Percentiles rank a stretch among this genome's conserved stretches.
phyloP scores from a whole-genome alignment of 2,113 vertebrate species.

The Oreochromis niloticus region DNA sequence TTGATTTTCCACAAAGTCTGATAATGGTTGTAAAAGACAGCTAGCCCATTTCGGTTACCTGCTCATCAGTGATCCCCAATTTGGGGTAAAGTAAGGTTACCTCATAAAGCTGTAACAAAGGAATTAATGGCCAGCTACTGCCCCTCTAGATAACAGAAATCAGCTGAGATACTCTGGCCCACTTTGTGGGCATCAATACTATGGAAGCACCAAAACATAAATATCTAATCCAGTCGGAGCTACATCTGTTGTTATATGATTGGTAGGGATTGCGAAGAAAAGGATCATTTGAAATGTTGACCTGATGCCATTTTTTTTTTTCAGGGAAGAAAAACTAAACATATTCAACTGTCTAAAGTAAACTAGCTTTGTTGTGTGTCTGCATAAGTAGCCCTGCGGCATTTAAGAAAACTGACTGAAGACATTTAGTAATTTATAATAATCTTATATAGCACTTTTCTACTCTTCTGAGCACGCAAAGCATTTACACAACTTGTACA shows the following conservation, averaged over 20 bases:
- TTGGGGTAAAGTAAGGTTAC: background rate
- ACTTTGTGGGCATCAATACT: background rate
- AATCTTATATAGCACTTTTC: no score
- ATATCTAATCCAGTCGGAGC: background rate
- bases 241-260: background rate
- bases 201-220: background rate
- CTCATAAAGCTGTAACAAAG: background rate
- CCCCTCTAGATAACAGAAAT: background rate
- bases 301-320: background rate
- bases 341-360: background rate
- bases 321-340: background rate
- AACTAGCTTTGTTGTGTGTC: background rate
- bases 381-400: background rate
- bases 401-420: background rate
- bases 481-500: no score
- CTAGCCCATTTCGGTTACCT: background rate
- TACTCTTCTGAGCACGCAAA: no score
- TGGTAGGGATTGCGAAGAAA: background rate
- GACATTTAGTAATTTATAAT: background rate
- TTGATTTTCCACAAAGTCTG: background rate
- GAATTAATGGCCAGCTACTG: background rate
- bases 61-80: background rate
- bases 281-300: background rate
- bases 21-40: background rate
- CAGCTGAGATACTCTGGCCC: background rate